A percentile compares a stretch with the other conserved stretches of the same genome.
phyloP scores from a whole-genome alignment of 2,888 invertebrate species.

The Beris chalybata region DNA sequence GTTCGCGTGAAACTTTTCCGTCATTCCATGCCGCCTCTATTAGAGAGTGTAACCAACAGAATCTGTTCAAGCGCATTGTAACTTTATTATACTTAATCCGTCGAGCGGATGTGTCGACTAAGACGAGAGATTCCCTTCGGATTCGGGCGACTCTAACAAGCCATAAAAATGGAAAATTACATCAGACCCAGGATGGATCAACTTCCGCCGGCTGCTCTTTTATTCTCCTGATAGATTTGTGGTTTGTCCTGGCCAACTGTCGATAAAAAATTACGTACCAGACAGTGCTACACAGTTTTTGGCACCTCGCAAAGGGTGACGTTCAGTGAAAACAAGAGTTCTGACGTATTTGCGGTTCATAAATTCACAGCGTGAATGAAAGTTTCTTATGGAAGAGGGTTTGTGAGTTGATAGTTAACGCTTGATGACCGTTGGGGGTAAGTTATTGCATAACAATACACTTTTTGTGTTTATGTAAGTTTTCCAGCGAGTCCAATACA shows the following conservation, averaged over 20 bases:
- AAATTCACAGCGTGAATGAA: constrained; percentile 24
- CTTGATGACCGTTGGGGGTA: too few relatives aligned
- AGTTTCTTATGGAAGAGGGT: not conserved
- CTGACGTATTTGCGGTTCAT: constrained; percentile 23
- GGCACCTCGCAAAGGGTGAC: constrained; percentile 10
- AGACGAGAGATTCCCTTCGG: constrained; percentile 8
- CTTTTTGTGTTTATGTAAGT: too few relatives aligned
- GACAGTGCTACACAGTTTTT: constrained; percentile 1
- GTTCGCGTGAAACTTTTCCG: constrained; percentile 13
- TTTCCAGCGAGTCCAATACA: too few relatives aligned
- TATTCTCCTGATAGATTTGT: not conserved
- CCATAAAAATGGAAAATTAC: constrained; percentile 25
- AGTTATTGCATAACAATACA: too few relatives aligned
- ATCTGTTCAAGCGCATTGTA: constrained; percentile 27
- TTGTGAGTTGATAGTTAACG: too few relatives aligned
- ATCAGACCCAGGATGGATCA: constrained; percentile 2
- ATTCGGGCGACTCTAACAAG: constrained; percentile 20
- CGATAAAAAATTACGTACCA: not conserved
- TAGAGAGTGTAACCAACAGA: constrained; percentile 28
- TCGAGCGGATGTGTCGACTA: constrained; percentile 20
- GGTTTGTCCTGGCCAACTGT: not conserved
- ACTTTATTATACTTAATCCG: constrained; percentile 30
- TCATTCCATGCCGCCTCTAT: constrained; percentile 19
- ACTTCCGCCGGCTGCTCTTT: too few relatives aligned
- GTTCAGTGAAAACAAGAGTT: not conserved